A percentile compares a stretch with the other conserved stretches of the same genome.
Evolutionary conservation across 2,113 vertebrate species (phyloP).

Genomic region (Rhinopomastus cyanomelas): DNA sequence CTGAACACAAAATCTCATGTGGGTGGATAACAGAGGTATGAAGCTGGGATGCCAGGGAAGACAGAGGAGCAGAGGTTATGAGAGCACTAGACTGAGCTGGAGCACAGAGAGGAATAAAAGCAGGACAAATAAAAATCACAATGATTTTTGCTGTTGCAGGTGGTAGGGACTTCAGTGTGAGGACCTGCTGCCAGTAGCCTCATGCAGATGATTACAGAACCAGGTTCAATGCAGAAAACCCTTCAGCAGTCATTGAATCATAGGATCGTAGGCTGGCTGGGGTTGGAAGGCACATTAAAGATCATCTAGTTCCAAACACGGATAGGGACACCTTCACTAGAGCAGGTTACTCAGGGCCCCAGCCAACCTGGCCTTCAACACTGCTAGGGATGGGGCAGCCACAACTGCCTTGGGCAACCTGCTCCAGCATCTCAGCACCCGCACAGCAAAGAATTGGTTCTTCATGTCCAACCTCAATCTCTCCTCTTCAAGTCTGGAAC

Average conservation of each 20-base stretch:
- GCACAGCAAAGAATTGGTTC: too few species aligned
- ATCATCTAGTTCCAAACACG: too few species aligned
- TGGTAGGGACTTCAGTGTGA: background rate
- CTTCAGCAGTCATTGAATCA: background rate
- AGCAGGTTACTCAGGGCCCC: too few species aligned
- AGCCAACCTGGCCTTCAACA: too few species aligned
- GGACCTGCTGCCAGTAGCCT: background rate
- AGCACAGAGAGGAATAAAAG: background rate
- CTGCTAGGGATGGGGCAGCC: too few species aligned
- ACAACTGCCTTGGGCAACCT: too few species aligned
- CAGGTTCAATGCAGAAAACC: background rate
- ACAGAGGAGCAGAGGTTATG: background rate
- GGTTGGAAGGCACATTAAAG: too few species aligned
- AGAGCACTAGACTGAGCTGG: background rate
- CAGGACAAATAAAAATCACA: background rate
- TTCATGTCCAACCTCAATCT: too few species aligned
- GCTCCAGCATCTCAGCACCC: too few species aligned
- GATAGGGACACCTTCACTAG: too few species aligned
- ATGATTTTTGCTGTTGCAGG: background rate
- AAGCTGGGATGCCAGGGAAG: background rate
- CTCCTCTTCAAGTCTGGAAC: too few species aligned
- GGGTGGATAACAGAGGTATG: background rate
- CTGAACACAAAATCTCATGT: background rate
- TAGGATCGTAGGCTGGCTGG: too few species aligned
- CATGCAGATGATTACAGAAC: background rate